Percentiles rank a stretch among this genome's conserved stretches.
These are phyloP conservation scores for Caenorhabditis sp. DNA, from an alignment of 2,888 invertebrate genomes.

Conservation along the genomic window DNA sequence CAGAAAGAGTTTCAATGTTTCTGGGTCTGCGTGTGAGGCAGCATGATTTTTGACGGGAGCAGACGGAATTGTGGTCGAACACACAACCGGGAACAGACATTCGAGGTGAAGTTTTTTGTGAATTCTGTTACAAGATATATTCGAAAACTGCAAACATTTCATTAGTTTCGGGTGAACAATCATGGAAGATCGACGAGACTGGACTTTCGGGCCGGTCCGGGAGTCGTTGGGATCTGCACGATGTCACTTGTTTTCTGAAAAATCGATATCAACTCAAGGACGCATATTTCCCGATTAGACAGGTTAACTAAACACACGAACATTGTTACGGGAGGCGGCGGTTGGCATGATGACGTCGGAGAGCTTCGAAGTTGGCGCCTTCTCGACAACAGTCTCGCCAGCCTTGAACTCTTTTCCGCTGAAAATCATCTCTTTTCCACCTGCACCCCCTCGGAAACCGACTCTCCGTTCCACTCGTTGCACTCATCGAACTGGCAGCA, in stretches of 20 bases:
- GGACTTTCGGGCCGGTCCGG: slow-evolving; percentile 30
- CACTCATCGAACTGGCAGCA: slow-evolving; percentile 67
- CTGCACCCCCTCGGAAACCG: too few relatives aligned
- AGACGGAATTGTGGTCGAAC: too few relatives aligned
- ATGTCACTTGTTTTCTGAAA: slow-evolving; percentile 36
- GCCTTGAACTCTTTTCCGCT: slow-evolving; percentile 63
- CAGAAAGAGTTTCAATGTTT: too few relatives aligned
- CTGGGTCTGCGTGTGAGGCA: too few relatives aligned
- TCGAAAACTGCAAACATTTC: too few relatives aligned
- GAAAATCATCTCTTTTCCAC: slow-evolving; percentile 2
- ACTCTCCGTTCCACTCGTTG: slow-evolving; percentile 68
- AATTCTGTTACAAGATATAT: too few relatives aligned
- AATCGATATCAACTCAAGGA: background rate
- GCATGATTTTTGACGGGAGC: too few relatives aligned
- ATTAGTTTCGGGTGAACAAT: too few relatives aligned
- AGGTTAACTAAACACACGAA: slow-evolving; percentile 19
- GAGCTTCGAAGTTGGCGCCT: slow-evolving; percentile 12
- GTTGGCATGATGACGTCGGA: slow-evolving; percentile 40
- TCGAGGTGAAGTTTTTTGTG: too few relatives aligned
- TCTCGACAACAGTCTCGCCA: slow-evolving; percentile 43
- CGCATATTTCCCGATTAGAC: background rate
- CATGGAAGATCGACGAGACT: slow-evolving; percentile 36
- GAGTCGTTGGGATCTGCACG: slow-evolving; percentile 48
- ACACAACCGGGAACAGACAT: too few relatives aligned
- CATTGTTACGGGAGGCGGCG: slow-evolving; percentile 46